These are phyloP conservation scores for Scomberomorus guttatus DNA, from an alignment of 2,797 vertebrate species.

Conservation along the genomic window DNA sequence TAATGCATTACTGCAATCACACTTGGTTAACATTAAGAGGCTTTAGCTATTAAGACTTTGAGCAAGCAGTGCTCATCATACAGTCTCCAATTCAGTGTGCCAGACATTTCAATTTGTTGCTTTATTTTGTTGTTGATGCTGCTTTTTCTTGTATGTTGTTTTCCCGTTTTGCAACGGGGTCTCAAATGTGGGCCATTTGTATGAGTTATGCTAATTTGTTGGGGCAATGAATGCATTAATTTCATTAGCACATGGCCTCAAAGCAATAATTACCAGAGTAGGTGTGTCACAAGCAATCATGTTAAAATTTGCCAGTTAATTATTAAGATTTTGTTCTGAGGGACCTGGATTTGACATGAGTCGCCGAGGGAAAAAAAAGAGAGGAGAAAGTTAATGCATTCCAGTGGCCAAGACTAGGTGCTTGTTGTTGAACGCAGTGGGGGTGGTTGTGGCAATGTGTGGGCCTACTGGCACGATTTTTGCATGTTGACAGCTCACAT, in stretches of 20 bases:
- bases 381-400: conserved; percentile 78
- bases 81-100: conserved; percentile 80
- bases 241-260: conserved; percentile 99
- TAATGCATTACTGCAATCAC: conserved; percentile 81
- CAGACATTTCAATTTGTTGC: conserved; percentile 83
- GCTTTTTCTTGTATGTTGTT: conserved; percentile 61
- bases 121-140: conserved; percentile 58
- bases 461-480: conserved; percentile 75
- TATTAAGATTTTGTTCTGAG: conserved; percentile 99
- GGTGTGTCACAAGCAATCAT: conserved; percentile 99
- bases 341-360: conserved; percentile 95
- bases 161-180: conserved; percentile 77
- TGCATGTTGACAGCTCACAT: conserved; percentile 87
- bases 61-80: conserved; percentile 84
- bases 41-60: conserved; percentile 87
- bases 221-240: conserved; percentile 99
- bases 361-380: conserved; percentile 89
- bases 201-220: conserved; percentile 99
- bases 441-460: conserved; percentile 64
- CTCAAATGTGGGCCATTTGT: conserved; percentile 98
- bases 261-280: conserved; percentile 99
- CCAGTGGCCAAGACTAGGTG: conserved; percentile 78
- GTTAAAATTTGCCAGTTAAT: conserved; percentile 99
- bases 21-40: conserved; percentile 86
- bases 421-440: conserved; percentile 74